These are phyloP conservation scores for Diabrotica virgifera DNA, from an alignment of 1,140 invertebrate genomes.

Conservation along the genomic window DNA sequence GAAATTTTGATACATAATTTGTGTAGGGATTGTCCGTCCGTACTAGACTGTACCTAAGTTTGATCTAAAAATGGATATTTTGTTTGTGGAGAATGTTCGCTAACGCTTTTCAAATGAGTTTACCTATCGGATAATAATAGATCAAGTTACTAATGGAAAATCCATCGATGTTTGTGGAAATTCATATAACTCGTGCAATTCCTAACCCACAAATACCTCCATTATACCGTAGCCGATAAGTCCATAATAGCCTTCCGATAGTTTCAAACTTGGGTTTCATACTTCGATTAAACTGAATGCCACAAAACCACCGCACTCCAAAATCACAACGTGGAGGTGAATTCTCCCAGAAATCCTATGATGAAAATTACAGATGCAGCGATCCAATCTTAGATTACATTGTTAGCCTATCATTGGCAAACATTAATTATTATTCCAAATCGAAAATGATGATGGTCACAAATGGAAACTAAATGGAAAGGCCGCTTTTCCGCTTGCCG, in stretches of 20 bases:
- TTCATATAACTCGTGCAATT: too few species aligned
- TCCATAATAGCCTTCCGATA: neutral
- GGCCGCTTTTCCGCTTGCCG: constrained; percentile 8
- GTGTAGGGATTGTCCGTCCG: too few species aligned
- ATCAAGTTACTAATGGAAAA: too few species aligned
- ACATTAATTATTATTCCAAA: constrained; percentile 11
- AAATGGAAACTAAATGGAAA: constrained; percentile 15
- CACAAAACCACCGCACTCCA: constrained; percentile 1
- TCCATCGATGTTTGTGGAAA: too few species aligned
- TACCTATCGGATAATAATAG: too few species aligned
- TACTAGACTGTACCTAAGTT: too few species aligned
- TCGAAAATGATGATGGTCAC: constrained; percentile 9
- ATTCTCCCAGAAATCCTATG: neutral
- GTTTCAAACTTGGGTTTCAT: neutral
- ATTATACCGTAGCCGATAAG: neutral
- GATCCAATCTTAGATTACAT: constrained; percentile 12
- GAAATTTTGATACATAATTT: too few species aligned
- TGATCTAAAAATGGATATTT: too few species aligned
- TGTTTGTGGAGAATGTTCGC: too few species aligned
- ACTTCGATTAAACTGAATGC: neutral
- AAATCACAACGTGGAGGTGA: constrained; percentile 5
- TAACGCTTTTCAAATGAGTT: too few species aligned
- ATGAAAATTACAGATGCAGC: constrained; percentile 4
- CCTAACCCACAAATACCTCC: neutral
- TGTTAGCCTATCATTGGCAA: constrained; percentile 8